Conservation (phyloP, 2,113 vertebrate species). For the Tichodroma muraria region DNA sequence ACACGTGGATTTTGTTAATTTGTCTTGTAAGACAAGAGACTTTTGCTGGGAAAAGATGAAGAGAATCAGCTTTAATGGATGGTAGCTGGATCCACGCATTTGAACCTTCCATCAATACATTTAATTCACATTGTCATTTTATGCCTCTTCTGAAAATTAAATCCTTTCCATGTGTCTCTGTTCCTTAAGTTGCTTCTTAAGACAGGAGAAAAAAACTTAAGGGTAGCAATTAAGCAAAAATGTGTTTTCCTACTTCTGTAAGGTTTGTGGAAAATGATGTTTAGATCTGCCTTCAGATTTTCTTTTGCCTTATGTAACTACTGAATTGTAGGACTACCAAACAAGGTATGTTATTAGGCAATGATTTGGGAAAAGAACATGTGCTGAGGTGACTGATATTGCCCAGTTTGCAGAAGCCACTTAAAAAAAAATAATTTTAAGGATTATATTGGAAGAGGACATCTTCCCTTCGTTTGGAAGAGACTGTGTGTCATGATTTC, state of each 20-base stretch:
- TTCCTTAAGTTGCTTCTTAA: not conserved
- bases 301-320: not conserved
- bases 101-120: not conserved
- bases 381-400: not conserved
- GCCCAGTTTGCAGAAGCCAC: not conserved
- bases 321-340: not conserved
- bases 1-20: constrained; percentile 58
- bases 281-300: not conserved
- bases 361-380: not conserved
- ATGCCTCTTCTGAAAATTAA: constrained; percentile 4
- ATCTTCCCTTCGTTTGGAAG: not conserved
- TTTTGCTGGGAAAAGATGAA: constrained; percentile 16
- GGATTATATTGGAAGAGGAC: not conserved
- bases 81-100: not conserved
- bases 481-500: not conserved
- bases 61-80: constrained; percentile 42
- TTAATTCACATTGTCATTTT: constrained; percentile 3
- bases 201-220: not conserved
- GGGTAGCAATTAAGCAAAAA: not conserved
- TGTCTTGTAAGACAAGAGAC: constrained; percentile 21
- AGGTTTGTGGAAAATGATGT: not conserved
- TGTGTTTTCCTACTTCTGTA: not conserved
- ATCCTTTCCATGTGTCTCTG: constrained; percentile 10
- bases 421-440: not conserved
- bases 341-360: not conserved